Conservation (phyloP, 2,113 vertebrate species). For the Pterocles gutturalis region DNA sequence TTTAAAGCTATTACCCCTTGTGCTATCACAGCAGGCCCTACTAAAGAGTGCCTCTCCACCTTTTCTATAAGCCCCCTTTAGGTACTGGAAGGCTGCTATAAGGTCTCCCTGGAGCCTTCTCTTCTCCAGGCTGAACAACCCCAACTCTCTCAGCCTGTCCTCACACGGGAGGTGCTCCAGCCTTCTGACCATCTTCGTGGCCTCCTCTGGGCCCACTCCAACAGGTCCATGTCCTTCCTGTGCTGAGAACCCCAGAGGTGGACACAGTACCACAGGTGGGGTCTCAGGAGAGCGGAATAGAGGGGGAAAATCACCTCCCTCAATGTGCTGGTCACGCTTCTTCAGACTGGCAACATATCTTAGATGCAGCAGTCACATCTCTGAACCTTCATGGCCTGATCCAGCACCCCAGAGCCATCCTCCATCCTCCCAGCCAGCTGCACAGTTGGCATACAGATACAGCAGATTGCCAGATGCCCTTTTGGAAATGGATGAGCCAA, state of each 20-base stretch:
- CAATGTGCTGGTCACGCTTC: not conserved
- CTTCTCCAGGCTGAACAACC: not conserved
- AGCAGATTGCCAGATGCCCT: not conserved
- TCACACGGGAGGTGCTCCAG: not conserved
- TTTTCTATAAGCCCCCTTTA: not conserved
- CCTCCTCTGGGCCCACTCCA: not conserved
- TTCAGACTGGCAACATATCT: not conserved
- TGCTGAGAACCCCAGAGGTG: fast-evolving
- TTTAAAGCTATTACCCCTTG: not conserved
- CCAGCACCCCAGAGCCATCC: not conserved
- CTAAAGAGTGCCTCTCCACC: not conserved
- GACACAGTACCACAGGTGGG: fast-evolving
- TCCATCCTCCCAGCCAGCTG: fast-evolving
- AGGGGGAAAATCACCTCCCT: not conserved
- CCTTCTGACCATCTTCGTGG: fast-evolving
- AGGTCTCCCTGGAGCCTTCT: not conserved
- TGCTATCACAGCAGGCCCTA: not conserved
- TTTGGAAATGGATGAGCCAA: not conserved
- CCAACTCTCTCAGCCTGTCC: not conserved
- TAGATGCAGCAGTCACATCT: not conserved
- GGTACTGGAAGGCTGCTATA: not conserved
- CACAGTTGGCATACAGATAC: not conserved
- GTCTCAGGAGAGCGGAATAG: not conserved
- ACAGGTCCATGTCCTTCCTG: not conserved
- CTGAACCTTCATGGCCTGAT: not conserved